Conservation (phyloP, 1,140 invertebrate species). For the Sitobion miscanthi region DNA sequence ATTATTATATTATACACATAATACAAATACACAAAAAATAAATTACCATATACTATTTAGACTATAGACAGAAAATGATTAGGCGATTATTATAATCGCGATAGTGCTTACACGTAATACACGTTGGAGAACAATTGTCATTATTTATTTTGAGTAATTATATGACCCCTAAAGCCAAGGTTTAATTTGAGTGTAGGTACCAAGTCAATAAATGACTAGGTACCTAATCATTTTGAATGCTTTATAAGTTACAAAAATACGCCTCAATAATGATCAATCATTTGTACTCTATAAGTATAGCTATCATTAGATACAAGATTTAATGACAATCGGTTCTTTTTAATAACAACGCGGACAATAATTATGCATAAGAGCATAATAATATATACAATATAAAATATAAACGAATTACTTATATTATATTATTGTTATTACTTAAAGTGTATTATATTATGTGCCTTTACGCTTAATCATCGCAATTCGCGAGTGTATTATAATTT, state of each 20-base stretch:
- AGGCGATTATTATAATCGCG: neutral
- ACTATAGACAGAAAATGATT: neutral
- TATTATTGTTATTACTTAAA: neutral
- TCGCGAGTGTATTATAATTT: neutral
- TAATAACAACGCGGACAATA: neutral
- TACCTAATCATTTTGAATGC: neutral
- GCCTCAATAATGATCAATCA: neutral
- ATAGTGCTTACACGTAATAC: neutral
- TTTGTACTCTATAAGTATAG: neutral
- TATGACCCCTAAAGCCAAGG: neutral
- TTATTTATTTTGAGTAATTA: neutral
- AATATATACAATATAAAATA: too few relatives aligned
- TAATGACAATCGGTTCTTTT: neutral
- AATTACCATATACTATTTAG: neutral
- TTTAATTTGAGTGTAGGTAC: neutral
- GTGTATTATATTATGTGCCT: neutral
- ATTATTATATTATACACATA: neutral
- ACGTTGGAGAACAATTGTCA: neutral
- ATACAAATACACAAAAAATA: neutral
- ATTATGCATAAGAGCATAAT: neutral
- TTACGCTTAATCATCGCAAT: neutral
- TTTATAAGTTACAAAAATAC: neutral
- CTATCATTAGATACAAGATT: neutral
- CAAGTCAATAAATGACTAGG: neutral
- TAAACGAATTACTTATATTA: neutral